phyloP scores from a whole-genome alignment of 1,140 invertebrate species.

The Daktulosphaira vitifoliae region DNA sequence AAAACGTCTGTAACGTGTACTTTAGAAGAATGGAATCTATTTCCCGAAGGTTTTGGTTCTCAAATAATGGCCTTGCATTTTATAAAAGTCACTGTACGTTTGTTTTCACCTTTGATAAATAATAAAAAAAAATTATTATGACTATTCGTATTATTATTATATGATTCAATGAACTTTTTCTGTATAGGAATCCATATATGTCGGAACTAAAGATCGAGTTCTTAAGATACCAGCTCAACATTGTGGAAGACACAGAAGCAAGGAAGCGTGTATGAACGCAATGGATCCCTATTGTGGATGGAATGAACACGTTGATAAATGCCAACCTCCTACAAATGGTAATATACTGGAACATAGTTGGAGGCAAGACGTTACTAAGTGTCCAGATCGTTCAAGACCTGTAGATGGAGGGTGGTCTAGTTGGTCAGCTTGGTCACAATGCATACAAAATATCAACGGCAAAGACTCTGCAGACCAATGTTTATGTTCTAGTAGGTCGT shows the following conservation, averaged over 20 bases:
- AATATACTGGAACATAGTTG: conserved; percentile 55
- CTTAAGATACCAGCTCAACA: conserved; percentile 65
- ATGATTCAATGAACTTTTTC: background rate
- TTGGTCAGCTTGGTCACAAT: conserved; percentile 61
- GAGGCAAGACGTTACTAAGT: conserved; percentile 59
- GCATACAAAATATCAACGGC: conserved; percentile 45
- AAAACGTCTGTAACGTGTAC: conserved; percentile 63
- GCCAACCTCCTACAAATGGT: conserved; percentile 56
- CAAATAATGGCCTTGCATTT: conserved; percentile 64
- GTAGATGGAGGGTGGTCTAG: conserved; percentile 55
- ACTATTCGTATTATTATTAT: too few relatives aligned
- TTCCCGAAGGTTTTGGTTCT: conserved; percentile 46
- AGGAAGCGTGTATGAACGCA: conserved; percentile 65
- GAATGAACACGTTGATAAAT: conserved; percentile 64
- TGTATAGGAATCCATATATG: conserved; percentile 68
- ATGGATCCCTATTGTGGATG: conserved; percentile 92
- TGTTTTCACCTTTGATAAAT: background rate
- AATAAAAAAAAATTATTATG: background rate
- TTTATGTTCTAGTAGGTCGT: conserved; percentile 64
- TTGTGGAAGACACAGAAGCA: conserved; percentile 61
- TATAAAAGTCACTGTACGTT: conserved; percentile 63
- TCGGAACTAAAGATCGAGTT: conserved; percentile 63
- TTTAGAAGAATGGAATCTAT: conserved; percentile 72
- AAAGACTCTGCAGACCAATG: conserved; percentile 53
- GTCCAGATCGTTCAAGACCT: conserved; percentile 52